Evolutionary conservation across 2,113 vertebrate genomes (phyloP).

Genomic region (Ceyx melanurus): DNA sequence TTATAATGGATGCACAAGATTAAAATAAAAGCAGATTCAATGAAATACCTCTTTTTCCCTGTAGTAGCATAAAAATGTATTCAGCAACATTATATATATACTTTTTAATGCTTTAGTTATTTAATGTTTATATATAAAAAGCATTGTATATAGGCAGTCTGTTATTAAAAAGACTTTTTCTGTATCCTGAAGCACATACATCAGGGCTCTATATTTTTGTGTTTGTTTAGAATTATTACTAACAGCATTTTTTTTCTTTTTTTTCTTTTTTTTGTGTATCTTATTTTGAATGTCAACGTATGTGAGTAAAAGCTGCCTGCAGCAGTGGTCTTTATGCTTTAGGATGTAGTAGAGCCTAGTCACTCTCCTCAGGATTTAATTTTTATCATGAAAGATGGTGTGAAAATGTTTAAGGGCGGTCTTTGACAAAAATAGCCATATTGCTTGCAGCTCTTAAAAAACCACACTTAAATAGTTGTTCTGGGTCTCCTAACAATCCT

Average conservation of each 20-base stretch:
- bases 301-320: not conserved
- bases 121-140: not conserved
- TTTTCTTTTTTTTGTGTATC: not conserved
- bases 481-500: fast-evolving
- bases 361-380: not conserved
- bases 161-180: not conserved
- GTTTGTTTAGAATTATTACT: not conserved
- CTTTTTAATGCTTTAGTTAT: not conserved
- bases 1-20: not conserved
- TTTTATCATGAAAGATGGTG: not conserved
- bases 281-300: not conserved
- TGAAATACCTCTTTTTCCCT: not conserved
- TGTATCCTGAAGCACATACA: not conserved
- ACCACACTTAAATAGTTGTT: not conserved
- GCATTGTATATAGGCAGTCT: not conserved
- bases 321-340: not conserved
- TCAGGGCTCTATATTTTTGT: not conserved
- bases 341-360: not conserved
- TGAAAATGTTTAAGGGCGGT: not conserved
- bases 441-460: not conserved
- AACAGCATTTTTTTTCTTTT: not conserved
- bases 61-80: not conserved
- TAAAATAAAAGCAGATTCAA: not conserved
- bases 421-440: not conserved
- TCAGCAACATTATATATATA: not conserved